Percentiles rank a stretch among this genome's conserved stretches.
Evolutionary conservation across 1,140 invertebrate genomes (phyloP).

Genomic region (Cataglyphis hispanica): DNA sequence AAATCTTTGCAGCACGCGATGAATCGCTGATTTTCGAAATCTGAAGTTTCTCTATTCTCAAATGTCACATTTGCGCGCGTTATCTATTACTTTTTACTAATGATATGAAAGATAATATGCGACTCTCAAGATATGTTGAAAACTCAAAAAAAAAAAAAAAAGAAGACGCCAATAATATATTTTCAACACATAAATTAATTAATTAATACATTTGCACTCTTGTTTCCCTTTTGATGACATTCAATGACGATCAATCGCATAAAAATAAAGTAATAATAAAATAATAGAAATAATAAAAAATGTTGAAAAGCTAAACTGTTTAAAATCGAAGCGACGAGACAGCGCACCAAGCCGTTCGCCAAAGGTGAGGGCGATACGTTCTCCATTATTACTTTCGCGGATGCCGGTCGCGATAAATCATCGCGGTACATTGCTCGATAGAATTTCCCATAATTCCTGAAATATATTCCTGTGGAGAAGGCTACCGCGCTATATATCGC

Average conservation of each 20-base stretch:
- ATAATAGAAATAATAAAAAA: constrained; percentile 26
- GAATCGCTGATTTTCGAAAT: background rate
- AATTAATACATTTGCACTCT: too few species aligned
- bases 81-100: background rate
- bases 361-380: constrained; percentile 74
- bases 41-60: background rate
- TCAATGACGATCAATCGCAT: constrained; percentile 3
- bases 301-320: constrained; percentile 7
- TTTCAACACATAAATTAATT: too few species aligned
- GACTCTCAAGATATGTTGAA: too few species aligned
- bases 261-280: background rate
- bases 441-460: constrained; percentile 78
- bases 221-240: background rate
- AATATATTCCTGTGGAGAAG: constrained; percentile 74
- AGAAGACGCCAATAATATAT: background rate
- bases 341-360: constrained; percentile 23
- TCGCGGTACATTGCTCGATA: constrained; percentile 70
- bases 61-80: background rate
- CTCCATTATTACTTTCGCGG: constrained; percentile 72
- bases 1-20: constrained; percentile 9
- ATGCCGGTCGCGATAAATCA: constrained; percentile 71
- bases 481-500: constrained; percentile 51
- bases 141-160: background rate
- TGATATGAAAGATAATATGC: background rate
- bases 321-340: constrained; percentile 43